phyloP scores from a whole-genome alignment of 2,888 invertebrate genomes.

The Agrochola lota region DNA sequence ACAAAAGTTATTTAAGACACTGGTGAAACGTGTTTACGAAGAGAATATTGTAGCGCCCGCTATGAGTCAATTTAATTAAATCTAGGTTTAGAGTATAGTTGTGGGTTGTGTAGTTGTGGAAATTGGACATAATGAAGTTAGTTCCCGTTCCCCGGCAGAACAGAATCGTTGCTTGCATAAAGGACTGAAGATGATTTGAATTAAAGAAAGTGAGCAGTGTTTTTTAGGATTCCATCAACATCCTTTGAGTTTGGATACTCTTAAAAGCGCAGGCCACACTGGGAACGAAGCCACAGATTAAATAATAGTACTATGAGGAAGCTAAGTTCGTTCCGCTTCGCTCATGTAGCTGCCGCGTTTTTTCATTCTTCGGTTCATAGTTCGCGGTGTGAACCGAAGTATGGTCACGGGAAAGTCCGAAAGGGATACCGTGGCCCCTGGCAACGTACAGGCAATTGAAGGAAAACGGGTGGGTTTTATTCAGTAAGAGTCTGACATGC shows the following conservation, averaged over 20 bases:
- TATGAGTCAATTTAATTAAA: constrained; percentile 46
- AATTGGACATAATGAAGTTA: constrained; percentile 31
- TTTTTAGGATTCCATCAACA: not conserved
- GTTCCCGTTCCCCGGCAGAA: not conserved
- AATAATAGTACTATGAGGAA: too few species aligned
- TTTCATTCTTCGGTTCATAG: too few species aligned
- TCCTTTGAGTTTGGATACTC: not conserved
- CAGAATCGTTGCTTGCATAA: not conserved
- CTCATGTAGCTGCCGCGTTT: too few species aligned
- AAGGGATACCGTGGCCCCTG: too few species aligned
- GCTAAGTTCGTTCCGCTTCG: too few species aligned
- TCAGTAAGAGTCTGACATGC: too few species aligned
- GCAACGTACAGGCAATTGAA: too few species aligned
- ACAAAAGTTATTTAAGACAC: constrained; percentile 9
- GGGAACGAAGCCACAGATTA: too few species aligned
- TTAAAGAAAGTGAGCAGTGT: not conserved
- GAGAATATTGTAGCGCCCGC: constrained; percentile 26
- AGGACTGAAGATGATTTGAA: not conserved
- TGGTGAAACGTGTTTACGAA: constrained; percentile 31
- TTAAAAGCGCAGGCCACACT: too few species aligned
- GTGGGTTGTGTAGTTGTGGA: constrained; percentile 5
- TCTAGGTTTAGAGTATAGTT: constrained; percentile 4
- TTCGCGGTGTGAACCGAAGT: too few species aligned
- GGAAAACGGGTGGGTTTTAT: too few species aligned
- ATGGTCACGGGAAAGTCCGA: too few species aligned